Percentiles rank a stretch among this genome's conserved stretches.
Conservation (phyloP, 2,888 invertebrate species). For the Troides oblongomaculatus region DNA sequence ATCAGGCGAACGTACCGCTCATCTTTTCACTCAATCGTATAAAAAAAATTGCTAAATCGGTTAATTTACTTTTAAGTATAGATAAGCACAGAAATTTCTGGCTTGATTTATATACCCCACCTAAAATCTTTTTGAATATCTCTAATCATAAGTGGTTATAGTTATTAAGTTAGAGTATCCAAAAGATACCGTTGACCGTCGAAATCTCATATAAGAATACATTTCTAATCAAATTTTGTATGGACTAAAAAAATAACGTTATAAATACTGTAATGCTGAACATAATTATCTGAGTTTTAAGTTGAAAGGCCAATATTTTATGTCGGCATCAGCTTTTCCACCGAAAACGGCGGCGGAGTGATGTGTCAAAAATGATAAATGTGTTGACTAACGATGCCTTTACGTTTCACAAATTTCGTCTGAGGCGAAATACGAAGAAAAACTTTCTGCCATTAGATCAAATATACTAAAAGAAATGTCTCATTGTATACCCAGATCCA, state of each 20-base stretch:
- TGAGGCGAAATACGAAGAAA: conserved; percentile 10
- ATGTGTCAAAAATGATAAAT: conserved; percentile 27
- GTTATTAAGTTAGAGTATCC: no score
- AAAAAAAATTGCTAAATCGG: no score
- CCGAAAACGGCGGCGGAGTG: conserved; percentile 1
- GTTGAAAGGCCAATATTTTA: conserved; percentile 6
- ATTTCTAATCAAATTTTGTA: not conserved
- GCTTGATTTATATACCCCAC: no score
- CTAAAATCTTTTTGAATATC: no score
- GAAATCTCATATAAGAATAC: no score
- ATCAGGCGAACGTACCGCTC: no score
- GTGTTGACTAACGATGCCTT: conserved; percentile 16
- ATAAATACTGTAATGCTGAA: not conserved
- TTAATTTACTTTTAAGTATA: no score
- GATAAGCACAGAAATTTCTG: no score
- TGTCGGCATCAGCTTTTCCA: conserved; percentile 2
- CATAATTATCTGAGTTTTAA: not conserved
- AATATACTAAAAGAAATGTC: not conserved
- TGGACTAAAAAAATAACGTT: not conserved
- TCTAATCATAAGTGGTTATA: no score
- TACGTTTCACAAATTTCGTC: conserved; percentile 11
- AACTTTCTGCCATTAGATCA: conserved; percentile 12
- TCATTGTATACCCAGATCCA: not conserved
- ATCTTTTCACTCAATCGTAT: no score
- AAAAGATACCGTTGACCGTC: no score